Percentiles rank a stretch among this genome's conserved stretches.
Evolutionary conservation across 2,888 invertebrate genomes (phyloP).

Genomic region (Suillia variegata): DNA sequence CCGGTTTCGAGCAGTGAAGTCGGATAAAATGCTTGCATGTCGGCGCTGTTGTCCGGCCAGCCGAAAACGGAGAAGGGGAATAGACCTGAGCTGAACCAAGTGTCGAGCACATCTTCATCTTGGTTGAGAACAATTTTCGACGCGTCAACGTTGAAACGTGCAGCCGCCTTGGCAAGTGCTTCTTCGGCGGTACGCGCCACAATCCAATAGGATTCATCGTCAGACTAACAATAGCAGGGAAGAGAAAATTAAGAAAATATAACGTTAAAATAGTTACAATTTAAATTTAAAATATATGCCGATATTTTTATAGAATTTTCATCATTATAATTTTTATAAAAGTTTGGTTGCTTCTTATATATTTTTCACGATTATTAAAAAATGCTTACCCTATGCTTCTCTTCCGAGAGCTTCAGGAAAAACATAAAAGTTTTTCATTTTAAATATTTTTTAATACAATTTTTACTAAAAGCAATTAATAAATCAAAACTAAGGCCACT

Average conservation of each 20-base stretch:
- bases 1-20: slow-evolving; percentile 93
- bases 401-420: neutral
- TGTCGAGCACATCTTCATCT: slow-evolving; percentile 97
- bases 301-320: neutral
- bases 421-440: neutral
- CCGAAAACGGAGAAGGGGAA: slow-evolving; percentile 97
- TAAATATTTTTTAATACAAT: too few relatives aligned
- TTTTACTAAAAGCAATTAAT: too few relatives aligned
- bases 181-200: slow-evolving; percentile 76
- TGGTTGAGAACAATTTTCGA: slow-evolving; percentile 68
- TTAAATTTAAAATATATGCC: neutral
- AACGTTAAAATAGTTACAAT: neutral
- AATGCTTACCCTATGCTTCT: neutral
- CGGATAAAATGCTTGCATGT: slow-evolving; percentile 85
- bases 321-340: neutral
- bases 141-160: slow-evolving; percentile 67
- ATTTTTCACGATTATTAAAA: too few relatives aligned
- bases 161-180: slow-evolving; percentile 79
- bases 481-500: neutral
- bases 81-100: slow-evolving; percentile 98
- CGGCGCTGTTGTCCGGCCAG: slow-evolving; percentile 86
- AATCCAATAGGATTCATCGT: slow-evolving; percentile 74
- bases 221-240: slow-evolving; percentile 48
- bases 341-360: too few relatives aligned
- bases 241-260: neutral